Percentiles rank a stretch among this genome's conserved stretches.
phyloP scores from a whole-genome alignment of 2,797 vertebrate genomes.

The Hypotaenidia philippensis region DNA sequence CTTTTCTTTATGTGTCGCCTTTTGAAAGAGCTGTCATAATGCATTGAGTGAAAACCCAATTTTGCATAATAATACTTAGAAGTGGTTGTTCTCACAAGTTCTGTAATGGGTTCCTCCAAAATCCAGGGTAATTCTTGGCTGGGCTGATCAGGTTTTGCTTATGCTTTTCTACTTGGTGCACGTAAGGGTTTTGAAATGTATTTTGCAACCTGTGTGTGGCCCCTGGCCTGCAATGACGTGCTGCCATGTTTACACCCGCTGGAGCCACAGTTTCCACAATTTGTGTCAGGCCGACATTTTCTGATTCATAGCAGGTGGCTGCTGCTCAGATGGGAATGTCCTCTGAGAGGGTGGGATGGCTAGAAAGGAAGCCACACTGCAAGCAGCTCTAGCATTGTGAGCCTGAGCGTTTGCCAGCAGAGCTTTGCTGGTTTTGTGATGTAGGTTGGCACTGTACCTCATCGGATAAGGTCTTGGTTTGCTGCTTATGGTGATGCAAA shows the following conservation, averaged over 20 bases:
- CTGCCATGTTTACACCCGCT: rapidly evolving
- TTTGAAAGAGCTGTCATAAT: neutral
- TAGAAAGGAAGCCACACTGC: neutral
- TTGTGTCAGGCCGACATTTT: neutral
- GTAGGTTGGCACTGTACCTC: neutral
- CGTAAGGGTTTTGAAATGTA: neutral
- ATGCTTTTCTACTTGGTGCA: neutral
- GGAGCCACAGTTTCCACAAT: neutral
- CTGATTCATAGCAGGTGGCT: neutral
- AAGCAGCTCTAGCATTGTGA: neutral
- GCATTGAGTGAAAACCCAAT: neutral
- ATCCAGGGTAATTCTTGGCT: neutral
- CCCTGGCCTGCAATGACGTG: rapidly evolving
- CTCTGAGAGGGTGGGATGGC: neutral
- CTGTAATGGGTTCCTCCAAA: neutral
- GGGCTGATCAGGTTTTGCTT: neutral
- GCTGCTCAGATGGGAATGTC: neutral
- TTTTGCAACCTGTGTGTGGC: neutral
- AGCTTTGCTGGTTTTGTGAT: neutral
- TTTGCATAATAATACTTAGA: neutral
- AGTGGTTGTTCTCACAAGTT: neutral
- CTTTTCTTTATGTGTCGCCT: neutral
- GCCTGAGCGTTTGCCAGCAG: neutral
- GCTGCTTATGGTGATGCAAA: neutral
- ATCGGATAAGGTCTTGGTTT: neutral